A percentile compares a stretch with the other conserved stretches of the same genome.
These are phyloP conservation scores for Hemicrepidius hirtus DNA, from an alignment of 2,888 invertebrate species.

Conservation along the genomic window DNA sequence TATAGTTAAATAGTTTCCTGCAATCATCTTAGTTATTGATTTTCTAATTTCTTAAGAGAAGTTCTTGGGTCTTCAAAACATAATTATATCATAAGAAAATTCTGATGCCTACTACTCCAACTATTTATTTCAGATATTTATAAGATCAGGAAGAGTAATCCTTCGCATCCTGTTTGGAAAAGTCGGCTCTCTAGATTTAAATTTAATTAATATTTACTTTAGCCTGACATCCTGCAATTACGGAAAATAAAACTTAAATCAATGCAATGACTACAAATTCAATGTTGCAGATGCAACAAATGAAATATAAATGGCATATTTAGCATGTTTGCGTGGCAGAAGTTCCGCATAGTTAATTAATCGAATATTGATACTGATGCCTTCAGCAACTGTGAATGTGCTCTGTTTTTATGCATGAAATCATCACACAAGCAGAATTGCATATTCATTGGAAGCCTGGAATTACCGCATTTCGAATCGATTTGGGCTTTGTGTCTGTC, in stretches of 20 bases:
- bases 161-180: too few relatives aligned
- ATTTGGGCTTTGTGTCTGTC: slow-evolving; percentile 48
- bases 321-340: slow-evolving; percentile 8
- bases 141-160: too few relatives aligned
- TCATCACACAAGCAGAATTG: slow-evolving; percentile 54
- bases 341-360: slow-evolving; percentile 59
- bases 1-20: too few relatives aligned
- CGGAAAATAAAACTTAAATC: not conserved
- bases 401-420: slow-evolving; percentile 56
- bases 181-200: too few relatives aligned
- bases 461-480: slow-evolving; percentile 53
- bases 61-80: too few relatives aligned
- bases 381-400: slow-evolving; percentile 53
- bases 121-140: too few relatives aligned
- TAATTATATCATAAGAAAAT: too few relatives aligned
- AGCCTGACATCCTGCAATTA: not conserved
- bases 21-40: too few relatives aligned
- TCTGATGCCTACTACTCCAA: too few relatives aligned
- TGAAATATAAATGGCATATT: slow-evolving; percentile 30
- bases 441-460: slow-evolving; percentile 53
- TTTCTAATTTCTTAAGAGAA: too few relatives aligned
- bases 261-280: not conserved
- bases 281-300: slow-evolving; percentile 16
- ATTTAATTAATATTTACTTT: not conserved
- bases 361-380: slow-evolving; percentile 60